Evolutionary conservation across 2,888 invertebrate species (phyloP).

Genomic region (Rosalia funebris): DNA sequence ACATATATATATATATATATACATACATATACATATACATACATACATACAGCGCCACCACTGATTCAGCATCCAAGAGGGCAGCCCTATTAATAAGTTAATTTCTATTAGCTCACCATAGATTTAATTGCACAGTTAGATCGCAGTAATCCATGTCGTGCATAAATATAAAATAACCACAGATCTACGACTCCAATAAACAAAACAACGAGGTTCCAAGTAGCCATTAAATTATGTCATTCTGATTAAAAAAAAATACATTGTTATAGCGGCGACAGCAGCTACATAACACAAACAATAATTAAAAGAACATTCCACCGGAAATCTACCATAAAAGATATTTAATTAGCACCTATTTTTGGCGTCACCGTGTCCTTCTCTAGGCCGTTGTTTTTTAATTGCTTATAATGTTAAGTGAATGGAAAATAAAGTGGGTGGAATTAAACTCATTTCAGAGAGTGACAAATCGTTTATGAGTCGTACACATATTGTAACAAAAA

Average conservation of each 20-base stretch:
- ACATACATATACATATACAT: too few species aligned
- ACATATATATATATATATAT: too few species aligned
- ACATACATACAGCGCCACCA: too few species aligned
- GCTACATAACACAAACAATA: neutral
- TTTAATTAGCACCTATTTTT: conserved; percentile 9
- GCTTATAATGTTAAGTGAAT: neutral
- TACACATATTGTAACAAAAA: too few species aligned
- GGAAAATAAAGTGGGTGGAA: neutral
- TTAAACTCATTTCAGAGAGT: too few species aligned
- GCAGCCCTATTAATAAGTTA: too few species aligned
- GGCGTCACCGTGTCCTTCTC: conserved; percentile 14
- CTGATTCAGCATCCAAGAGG: too few species aligned
- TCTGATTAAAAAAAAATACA: conserved; percentile 5
- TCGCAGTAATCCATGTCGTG: too few species aligned
- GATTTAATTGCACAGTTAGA: too few species aligned
- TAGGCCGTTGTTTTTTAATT: conserved; percentile 14
- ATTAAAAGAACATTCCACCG: conserved; percentile 21
- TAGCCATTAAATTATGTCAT: neutral
- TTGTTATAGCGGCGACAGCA: neutral
- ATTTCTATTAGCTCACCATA: too few species aligned
- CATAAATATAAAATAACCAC: neutral
- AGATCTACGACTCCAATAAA: neutral
- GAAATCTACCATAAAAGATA: conserved; percentile 20
- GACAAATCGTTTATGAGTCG: too few species aligned
- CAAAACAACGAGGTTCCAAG: neutral